Base-by-base conservation (phyloP, 2,113 vertebrate genomes). In the Podiceps cristatus region DNA sequence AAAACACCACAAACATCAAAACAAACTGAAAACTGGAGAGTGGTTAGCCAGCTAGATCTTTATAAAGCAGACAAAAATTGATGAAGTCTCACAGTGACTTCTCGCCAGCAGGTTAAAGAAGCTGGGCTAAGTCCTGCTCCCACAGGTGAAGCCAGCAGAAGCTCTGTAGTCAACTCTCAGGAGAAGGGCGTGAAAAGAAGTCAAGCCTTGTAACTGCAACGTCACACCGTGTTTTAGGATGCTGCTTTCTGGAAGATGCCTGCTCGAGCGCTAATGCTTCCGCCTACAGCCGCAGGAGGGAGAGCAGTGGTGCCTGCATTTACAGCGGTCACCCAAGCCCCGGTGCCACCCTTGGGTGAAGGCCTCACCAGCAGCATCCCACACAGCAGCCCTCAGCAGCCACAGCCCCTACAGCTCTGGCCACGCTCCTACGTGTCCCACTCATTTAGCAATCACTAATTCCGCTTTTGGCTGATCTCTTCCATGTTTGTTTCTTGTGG, bases 261-360 rank as follows among this genome's bases (percentile, higher is more conserved):
- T 29, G 13, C 35, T 27, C 23, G 7, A 91, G 64, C 0, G 0
- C 31, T 35, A 2, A 13, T 4, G 22, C 23, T 91, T 45, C 60
- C 53, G 37, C 37, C 42, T 37, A 25, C 3, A 40, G 7, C 0
- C 1, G 11, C 53, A 88, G 18, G 42, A 37, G 5, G 56, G 49
- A 42, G 72, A 88, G 11, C 13, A 72, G 67, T 3, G 13, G 62
- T 45, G 23, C 25, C 19, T 25, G 25, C 5, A 47, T 11, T n/a
- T 8, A 50, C 3, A 58, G 25, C 2, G 5, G 14, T 35, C 82
- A 58, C 16, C n/a, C 0, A 0, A 67, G 44, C 18, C 44, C 40
- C 10, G 47, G 16, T 59, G 67, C 13, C 52, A 67, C 11, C 1
- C 1, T 5, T 9, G 10, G 18, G n/a, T 11, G 35, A 90, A 75